Evolutionary conservation across 1,140 invertebrate genomes (phyloP), one percentile per base, ranked within the genome.

Genomic region (Trichomalopsis sarcophagae): DNA sequence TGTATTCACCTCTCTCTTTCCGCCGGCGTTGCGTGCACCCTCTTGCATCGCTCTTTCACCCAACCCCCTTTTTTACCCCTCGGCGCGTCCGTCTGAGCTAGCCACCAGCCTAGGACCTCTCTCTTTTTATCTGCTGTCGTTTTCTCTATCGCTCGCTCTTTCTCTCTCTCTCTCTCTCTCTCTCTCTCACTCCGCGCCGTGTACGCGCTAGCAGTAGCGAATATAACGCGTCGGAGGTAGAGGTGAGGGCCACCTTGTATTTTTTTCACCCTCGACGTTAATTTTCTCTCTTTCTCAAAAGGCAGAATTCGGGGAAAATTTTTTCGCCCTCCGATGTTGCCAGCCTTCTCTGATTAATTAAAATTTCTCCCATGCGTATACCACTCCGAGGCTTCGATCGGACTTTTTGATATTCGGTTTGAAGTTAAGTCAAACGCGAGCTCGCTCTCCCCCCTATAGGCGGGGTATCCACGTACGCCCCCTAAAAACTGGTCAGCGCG

Each of bases 21-120:
- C 66, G 50, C 55, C 50, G 11, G 73, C 82, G 44, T 85, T 87
- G 85, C 89, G 86, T 90, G 88, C 89, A 90, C 89, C 89, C 87
- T 88, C 89, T 88, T 90, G 88, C 88, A 89, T 89, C 87, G 88
- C 86, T 79, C 78, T 81, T 71, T 74, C 84, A 86, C 66, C 82
- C 73, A 40, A 84, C 50, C 75, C 62, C 88, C 88, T 81, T 75
- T 40, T 84, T 76, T 47, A 33, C 78, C 78, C 84, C 78, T 75
- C 71, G 23, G 36, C 23, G 71, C 50, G 79, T 76, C 62, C 73
- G 77, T 76, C 84, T 81, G 50, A 84, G 77, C 77, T 84, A 80
- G 83, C 83, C 83, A 84, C 83, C 77, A 74, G 69, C 14, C 83
- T 74, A 78, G 21, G 50, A 55, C 21, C 68, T 69, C 76, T 62